These are phyloP conservation scores for Baccha elongata DNA, from an alignment of 2,888 invertebrate genomes.

Conservation along the genomic window DNA sequence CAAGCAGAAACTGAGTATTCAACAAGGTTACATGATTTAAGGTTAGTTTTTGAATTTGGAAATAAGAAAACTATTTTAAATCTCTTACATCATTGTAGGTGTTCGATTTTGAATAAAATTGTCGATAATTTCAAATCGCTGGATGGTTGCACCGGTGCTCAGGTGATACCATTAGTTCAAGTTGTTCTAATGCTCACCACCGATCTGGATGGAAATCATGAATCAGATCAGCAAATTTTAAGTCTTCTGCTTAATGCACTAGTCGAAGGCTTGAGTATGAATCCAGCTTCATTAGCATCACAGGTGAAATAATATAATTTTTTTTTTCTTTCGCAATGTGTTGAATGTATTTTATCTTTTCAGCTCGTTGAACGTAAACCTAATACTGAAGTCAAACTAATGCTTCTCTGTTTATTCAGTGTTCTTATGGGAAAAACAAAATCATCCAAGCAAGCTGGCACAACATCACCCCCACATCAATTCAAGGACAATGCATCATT, in stretches of 20 bases:
- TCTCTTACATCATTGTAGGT: constrained; percentile 74
- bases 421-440: constrained; percentile 83
- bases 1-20: constrained; percentile 80
- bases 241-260: constrained; percentile 89
- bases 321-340: neutral
- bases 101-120: constrained; percentile 88
- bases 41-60: constrained; percentile 75
- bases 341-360: neutral
- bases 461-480: constrained; percentile 83
- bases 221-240: constrained; percentile 89
- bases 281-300: constrained; percentile 83
- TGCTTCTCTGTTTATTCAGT: constrained; percentile 94
- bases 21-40: constrained; percentile 80
- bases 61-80: neutral
- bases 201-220: constrained; percentile 93
- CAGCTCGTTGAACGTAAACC: constrained; percentile 85
- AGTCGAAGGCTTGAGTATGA: constrained; percentile 88
- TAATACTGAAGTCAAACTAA: constrained; percentile 92
- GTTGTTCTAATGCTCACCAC: constrained; percentile 94
- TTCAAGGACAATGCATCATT: constrained; percentile 84
- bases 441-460: constrained; percentile 81
- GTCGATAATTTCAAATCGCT: constrained; percentile 90
- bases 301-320: constrained; percentile 75
- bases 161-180: constrained; percentile 96
- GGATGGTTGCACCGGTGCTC: constrained; percentile 90